Percentiles rank a stretch among this genome's conserved stretches.
These are phyloP conservation scores for Odocoileus hemionus DNA, from an alignment of 2,113 vertebrate species.

Conservation along the genomic window DNA sequence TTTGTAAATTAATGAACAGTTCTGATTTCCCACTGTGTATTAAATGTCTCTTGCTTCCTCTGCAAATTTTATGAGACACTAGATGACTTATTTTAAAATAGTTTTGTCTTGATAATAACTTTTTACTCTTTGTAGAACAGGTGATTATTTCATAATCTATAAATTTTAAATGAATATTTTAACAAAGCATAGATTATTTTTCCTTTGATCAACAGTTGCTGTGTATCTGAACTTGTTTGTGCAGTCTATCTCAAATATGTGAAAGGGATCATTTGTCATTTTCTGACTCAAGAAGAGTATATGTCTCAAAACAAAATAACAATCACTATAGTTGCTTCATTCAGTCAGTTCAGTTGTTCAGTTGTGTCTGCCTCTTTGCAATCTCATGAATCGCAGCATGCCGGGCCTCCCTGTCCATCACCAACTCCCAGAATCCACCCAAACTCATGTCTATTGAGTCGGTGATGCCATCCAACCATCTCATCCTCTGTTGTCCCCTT, in stretches of 20 bases:
- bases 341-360: no score
- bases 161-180: slow-evolving; percentile 48
- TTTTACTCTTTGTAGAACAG: background rate
- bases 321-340: background rate
- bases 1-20: slow-evolving; percentile 40
- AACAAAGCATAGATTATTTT: background rate
- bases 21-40: background rate
- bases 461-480: no score
- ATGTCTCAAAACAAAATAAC: background rate
- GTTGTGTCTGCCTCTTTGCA: no score
- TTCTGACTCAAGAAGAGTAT: background rate
- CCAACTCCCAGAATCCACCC: no score
- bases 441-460: no score
- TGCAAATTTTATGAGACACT: slow-evolving; percentile 11
- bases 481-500: no score
- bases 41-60: slow-evolving; percentile 1
- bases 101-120: slow-evolving; percentile 24
- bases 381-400: no score
- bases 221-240: background rate
- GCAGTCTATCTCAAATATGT: background rate
- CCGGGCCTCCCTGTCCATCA: no score
- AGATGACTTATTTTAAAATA: slow-evolving; percentile 43
- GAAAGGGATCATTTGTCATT: background rate
- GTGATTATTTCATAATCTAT: slow-evolving; percentile 20
- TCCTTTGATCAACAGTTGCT: background rate